These are phyloP conservation scores for Halichoerus grypus DNA, from an alignment of 2,113 vertebrate genomes.

Conservation along the genomic window DNA sequence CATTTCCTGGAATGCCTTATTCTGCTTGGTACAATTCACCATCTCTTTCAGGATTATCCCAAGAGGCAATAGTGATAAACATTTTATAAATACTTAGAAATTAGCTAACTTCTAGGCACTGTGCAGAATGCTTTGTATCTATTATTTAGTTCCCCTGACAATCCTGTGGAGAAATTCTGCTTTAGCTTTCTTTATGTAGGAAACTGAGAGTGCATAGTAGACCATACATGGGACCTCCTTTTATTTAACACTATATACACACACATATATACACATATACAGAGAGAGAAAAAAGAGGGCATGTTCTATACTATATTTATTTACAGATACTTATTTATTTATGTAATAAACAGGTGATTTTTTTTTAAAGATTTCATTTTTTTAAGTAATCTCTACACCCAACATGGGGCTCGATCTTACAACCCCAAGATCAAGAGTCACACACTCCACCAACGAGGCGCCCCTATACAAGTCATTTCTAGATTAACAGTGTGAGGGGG, in stretches of 20 bases:
- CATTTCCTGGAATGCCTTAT: neutral
- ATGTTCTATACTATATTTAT: neutral
- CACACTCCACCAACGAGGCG: neutral
- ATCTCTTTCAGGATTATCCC: neutral
- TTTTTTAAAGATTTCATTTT: neutral
- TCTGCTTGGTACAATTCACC: neutral
- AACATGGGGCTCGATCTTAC: neutral
- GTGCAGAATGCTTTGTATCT: neutral
- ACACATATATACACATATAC: neutral
- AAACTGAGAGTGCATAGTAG: neutral
- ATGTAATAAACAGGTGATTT: neutral
- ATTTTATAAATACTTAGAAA: constrained; percentile 4
- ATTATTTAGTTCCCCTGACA: constrained; percentile 5
- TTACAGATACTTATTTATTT: neutral
- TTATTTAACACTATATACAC: neutral
- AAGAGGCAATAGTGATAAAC: neutral
- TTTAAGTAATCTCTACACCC: neutral
- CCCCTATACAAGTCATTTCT: neutral
- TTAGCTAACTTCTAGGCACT: neutral
- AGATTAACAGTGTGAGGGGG: neutral
- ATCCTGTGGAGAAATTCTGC: neutral
- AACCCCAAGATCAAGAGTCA: neutral
- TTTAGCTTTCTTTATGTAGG: neutral
- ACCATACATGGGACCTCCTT: neutral
- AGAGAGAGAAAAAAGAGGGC: neutral